Evolutionary conservation across 1,140 invertebrate species (phyloP).

Genomic region (Cydia fagiglandana): DNA sequence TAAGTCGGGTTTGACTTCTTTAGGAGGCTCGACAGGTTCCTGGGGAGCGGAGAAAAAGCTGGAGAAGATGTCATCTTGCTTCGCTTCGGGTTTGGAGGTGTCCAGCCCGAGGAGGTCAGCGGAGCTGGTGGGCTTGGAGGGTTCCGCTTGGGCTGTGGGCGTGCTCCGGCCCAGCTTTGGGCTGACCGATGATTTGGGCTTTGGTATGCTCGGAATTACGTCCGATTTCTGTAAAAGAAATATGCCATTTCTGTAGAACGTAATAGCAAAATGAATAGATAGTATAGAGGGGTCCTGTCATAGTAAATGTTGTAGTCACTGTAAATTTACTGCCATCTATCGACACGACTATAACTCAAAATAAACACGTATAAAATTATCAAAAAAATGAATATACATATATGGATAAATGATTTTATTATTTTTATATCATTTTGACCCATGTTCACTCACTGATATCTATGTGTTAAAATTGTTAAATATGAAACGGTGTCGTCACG

Average conservation of each 20-base stretch:
- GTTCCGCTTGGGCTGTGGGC: conserved; percentile 62
- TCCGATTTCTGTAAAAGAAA: conserved; percentile 70
- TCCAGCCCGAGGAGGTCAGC: conserved; percentile 78
- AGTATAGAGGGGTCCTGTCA: too few species aligned
- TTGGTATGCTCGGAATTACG: conserved; percentile 74
- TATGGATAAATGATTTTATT: too few species aligned
- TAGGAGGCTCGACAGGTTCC: conserved; percentile 63
- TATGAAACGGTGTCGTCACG: too few species aligned
- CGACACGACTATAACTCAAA: too few species aligned
- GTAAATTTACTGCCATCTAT: too few species aligned
- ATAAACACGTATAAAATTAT: too few species aligned
- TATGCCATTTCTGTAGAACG: neutral
- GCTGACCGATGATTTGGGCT: conserved; percentile 82
- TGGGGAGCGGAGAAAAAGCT: conserved; percentile 87
- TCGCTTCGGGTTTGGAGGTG: conserved; percentile 68
- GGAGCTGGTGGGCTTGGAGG: conserved; percentile 65
- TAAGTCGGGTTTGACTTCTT: conserved; percentile 74
- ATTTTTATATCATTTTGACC: too few species aligned
- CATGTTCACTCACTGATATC: too few species aligned
- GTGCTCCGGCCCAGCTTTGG: conserved; percentile 84
- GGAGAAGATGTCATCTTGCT: conserved; percentile 86
- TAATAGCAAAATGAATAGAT: too few species aligned
- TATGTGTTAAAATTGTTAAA: too few species aligned
- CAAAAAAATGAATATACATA: too few species aligned
- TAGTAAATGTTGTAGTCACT: too few species aligned